Conservation (phyloP, 2,888 invertebrate species). For the Theretra japonica region DNA sequence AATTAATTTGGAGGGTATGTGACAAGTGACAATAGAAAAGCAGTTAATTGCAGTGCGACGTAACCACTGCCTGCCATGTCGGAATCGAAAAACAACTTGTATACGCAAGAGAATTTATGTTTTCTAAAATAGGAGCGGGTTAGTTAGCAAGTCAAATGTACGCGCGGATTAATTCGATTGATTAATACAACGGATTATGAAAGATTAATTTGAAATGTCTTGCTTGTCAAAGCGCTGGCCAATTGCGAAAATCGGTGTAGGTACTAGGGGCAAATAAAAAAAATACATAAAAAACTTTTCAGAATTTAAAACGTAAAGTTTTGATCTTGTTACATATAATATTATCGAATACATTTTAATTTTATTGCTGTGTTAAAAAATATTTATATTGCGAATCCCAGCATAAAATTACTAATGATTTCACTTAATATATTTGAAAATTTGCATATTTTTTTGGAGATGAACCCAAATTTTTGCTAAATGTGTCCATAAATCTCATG, state of each 20-base stretch:
- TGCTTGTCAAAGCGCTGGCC: slow-evolving; percentile 1
- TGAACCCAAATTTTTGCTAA: too few relatives aligned
- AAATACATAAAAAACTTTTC: neutral
- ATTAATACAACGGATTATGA: slow-evolving; percentile 21
- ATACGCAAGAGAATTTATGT: neutral
- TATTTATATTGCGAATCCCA: too few relatives aligned
- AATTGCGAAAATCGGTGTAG: neutral
- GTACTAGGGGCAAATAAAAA: neutral
- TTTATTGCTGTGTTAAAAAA: too few relatives aligned
- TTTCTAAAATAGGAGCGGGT: slow-evolving; percentile 7
- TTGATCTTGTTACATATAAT: too few relatives aligned
- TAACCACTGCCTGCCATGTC: too few relatives aligned
- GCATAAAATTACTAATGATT: too few relatives aligned
- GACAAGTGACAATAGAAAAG: slow-evolving; percentile 17
- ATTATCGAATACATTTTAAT: too few relatives aligned
- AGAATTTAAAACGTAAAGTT: neutral
- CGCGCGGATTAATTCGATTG: slow-evolving; percentile 11
- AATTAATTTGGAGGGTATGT: neutral
- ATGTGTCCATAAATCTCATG: too few relatives aligned
- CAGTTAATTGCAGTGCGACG: slow-evolving; percentile 1
- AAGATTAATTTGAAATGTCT: slow-evolving; percentile 20
- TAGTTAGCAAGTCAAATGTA: slow-evolving; percentile 24
- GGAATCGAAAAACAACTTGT: neutral
- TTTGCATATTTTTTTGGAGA: too few relatives aligned
- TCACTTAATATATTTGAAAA: too few relatives aligned